Base-by-base conservation (phyloP, 1,140 invertebrate species). In the Argopecten irradians region DNA sequence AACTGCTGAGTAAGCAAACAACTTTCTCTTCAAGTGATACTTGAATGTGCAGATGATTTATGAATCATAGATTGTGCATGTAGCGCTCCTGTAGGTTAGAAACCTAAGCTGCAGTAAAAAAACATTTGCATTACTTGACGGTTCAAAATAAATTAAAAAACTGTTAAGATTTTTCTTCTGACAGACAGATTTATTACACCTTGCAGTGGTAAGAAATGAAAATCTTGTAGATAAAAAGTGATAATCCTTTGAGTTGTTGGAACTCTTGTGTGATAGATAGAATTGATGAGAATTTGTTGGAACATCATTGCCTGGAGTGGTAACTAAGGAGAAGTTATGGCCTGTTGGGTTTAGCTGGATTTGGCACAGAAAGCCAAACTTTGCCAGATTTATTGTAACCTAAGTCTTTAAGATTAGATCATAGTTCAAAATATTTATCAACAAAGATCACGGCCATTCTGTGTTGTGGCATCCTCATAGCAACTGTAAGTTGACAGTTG, bases 351-450 rank as follows among this genome's bases (percentile, higher is more conserved):
- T 71, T 71, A 71, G 55, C 55, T 71, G 55, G n/a, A 71, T 71
- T 71, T 71, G 55, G 55, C 55, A 71, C 22, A 71, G 55, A 71
- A 71, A 28, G n/a, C 55, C 1, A 71, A 71, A 71, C 55, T n/a
- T 71, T 28, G 55, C 28, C 55, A 71, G n/a, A 71, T 71, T 71
- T 71, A 71, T 71, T 71, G 55, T 71, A 71, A 71, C 55, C 55
- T 28, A 71, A 71, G 55, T 2, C n/a, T n/a, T 5, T 1, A 71
- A 71, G 55, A 28, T 71, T 71, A 71, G 55, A 71, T 71, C 55
- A 71, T 71, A 71, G 55, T 71, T 71, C 55, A 71, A 71, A 71
- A 71, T 71, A 71, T 71, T 71, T 71, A 71, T 71, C 55, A 28
- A n/a, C 55, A 71, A 8, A 71, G 13, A 71, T 11, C 55, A 71